Percentiles rank a stretch among this genome's conserved stretches.
phyloP scores from a whole-genome alignment of 2,113 vertebrate genomes.

The Aphyosemion australe region DNA sequence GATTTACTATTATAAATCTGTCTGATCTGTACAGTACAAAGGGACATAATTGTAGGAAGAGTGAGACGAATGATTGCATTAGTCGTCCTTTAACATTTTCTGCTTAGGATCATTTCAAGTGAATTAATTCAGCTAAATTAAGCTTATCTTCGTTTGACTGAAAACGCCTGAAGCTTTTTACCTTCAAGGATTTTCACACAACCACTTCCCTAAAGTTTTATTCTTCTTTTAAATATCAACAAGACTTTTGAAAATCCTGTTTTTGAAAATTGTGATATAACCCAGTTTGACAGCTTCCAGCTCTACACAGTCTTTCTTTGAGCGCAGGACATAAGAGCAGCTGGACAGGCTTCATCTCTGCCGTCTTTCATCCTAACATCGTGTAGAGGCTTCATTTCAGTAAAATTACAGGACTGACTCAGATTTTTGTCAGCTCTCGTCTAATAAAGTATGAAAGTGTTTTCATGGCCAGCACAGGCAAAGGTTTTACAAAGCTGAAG shows the following conservation, averaged over 20 bases:
- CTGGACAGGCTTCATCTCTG: slow-evolving; percentile 17
- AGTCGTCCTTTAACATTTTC: slow-evolving; percentile 41
- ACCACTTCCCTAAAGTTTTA: slow-evolving; percentile 5
- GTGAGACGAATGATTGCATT: slow-evolving; percentile 37
- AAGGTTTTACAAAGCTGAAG: not conserved
- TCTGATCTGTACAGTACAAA: slow-evolving; percentile 29
- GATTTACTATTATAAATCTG: slow-evolving; percentile 25
- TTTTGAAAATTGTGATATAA: slow-evolving; percentile 43
- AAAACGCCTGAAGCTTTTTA: slow-evolving; percentile 23
- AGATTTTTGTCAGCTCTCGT: slow-evolving; percentile 3
- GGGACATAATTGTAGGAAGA: slow-evolving; percentile 33
- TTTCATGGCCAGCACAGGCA: not conserved
- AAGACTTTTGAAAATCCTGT: slow-evolving; percentile 23
- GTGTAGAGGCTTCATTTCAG: not conserved
- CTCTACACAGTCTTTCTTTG: slow-evolving; percentile 7
- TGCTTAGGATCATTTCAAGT: slow-evolving; percentile 30
- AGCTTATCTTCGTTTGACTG: slow-evolving; percentile 42
- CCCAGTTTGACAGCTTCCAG: slow-evolving; percentile 7
- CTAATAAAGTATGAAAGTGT: not conserved
- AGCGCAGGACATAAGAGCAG: slow-evolving; percentile 13
- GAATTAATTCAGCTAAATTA: slow-evolving; percentile 51
- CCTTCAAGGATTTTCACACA: slow-evolving; percentile 24
- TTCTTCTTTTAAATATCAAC: slow-evolving; percentile 19
- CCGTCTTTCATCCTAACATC: slow-evolving; percentile 2
- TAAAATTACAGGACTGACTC: not conserved